Base-by-base conservation (phyloP, 64 coral and sea anemone genomes). In the Stichodactyla helianthus region DNA sequence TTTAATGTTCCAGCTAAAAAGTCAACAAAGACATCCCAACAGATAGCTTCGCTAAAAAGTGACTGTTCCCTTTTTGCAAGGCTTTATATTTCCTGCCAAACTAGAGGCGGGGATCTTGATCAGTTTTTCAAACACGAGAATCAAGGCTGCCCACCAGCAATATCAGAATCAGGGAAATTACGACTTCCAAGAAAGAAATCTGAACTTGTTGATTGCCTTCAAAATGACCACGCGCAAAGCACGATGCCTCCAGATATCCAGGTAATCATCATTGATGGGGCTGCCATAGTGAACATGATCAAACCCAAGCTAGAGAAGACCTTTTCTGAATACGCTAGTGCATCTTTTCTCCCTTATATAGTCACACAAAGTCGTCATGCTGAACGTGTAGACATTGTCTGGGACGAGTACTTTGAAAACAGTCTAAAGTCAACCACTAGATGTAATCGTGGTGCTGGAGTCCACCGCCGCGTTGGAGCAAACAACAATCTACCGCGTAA, bases 281-380 rank as follows among this genome's bases (percentile, higher is more conserved):
- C 88, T 18, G 88, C 55, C 22, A 19, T 44, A 10, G 88, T 89
- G 25, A 90, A 91, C 56, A 91, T 86, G 83, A 19, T 85, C 50
- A 90, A 78, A 57, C 83, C 89, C 17, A 20, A 53, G 2, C 13
- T 53, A 16, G 70, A 85, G 61, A 28, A 59, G 74, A 89, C 88
- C 13, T 89, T 89, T 60, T 4, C 12, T 11, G 79, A 89, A n/a
- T 89, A 89, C 55, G 87, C 87, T 16, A 15, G 15, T 62, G 17
- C n/a, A 18, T 51, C 27, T 63, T 89, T 89, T 31, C 10, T 89
- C 9, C 77, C 77, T 10, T 83, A 82, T 25, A 60, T 83, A 17
- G 18, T 10, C 1, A 55, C 88, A 14, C 88, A 77, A 59, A 55
- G 20, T 31, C 51, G 12, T 58, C n/a, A 77, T 10, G 44, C 59